These are phyloP conservation scores for Pseudomyrmex pallidus DNA, from an alignment of 1,140 invertebrate genomes.

Conservation along the genomic window DNA sequence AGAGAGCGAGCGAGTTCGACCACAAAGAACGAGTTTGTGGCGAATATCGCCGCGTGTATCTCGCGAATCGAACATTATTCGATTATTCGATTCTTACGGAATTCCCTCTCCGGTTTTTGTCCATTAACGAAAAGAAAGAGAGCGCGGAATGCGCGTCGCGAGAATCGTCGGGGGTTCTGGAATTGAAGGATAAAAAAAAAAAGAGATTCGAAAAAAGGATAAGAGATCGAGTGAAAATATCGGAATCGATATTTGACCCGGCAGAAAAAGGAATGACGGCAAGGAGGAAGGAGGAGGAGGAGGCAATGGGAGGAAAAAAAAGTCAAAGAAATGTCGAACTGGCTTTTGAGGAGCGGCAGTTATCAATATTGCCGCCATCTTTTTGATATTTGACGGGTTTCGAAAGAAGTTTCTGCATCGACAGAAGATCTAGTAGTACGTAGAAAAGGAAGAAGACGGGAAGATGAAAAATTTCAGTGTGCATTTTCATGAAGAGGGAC, in stretches of 20 bases:
- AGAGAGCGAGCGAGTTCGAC: conserved; percentile 43
- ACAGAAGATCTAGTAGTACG: conserved; percentile 6
- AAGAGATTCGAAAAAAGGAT: not conserved
- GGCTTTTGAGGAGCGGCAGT: conserved; percentile 62
- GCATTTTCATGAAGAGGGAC: not conserved
- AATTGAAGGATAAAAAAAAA: conserved; percentile 29
- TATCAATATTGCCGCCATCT: conserved; percentile 67
- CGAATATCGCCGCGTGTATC: conserved; percentile 6
- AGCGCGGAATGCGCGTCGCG: not conserved
- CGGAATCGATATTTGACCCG: conserved; percentile 81
- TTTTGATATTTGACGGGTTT: conserved; percentile 72
- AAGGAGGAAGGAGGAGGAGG: conserved; percentile 30
- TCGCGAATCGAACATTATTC: conserved; percentile 7
- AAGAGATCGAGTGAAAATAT: conserved; percentile 78
- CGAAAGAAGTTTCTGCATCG: conserved; percentile 20
- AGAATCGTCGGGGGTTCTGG: conserved; percentile 17
- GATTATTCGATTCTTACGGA: not conserved
- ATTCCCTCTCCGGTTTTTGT: not conserved
- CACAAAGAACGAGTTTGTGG: conserved; percentile 21
- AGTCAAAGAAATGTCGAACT: conserved; percentile 64
- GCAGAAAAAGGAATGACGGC: conserved; percentile 64
- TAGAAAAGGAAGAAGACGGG: not conserved
- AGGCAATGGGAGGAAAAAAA: conserved; percentile 42
- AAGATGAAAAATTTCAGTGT: not conserved
- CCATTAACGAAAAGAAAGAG: conserved; percentile 29